Evolutionary conservation across 2,797 vertebrate species (phyloP).

Genomic region (Spinibarbus caldwelli): DNA sequence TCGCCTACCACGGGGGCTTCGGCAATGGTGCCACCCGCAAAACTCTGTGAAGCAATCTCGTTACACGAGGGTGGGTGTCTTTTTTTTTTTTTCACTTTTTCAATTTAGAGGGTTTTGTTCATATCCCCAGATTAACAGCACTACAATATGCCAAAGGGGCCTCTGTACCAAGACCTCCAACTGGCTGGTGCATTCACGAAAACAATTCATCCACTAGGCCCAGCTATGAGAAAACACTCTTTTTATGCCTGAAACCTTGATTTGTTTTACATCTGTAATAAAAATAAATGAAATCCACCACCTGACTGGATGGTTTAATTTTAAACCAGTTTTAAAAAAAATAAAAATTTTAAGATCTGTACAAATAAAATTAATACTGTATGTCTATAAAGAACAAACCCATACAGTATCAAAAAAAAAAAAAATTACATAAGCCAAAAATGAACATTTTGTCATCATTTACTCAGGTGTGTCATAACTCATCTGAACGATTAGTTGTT

Average conservation of each 20-base stretch:
- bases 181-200: slow-evolving; percentile 7
- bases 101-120: slow-evolving; percentile 44
- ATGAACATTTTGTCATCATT: neutral
- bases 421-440: neutral
- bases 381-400: neutral
- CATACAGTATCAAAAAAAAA: neutral
- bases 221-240: slow-evolving; percentile 13
- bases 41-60: slow-evolving; percentile 64
- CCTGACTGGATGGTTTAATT: neutral
- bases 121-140: slow-evolving; percentile 45
- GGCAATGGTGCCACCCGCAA: slow-evolving; percentile 69
- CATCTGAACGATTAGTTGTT: neutral
- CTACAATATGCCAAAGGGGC: slow-evolving; percentile 41
- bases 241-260: neutral
- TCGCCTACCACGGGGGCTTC: slow-evolving; percentile 63
- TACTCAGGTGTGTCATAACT: neutral
- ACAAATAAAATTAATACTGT: neutral
- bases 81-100: slow-evolving; percentile 44
- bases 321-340: neutral
- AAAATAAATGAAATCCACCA: neutral
- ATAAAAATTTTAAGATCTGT: neutral
- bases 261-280: neutral
- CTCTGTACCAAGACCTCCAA: slow-evolving; percentile 36
- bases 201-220: neutral
- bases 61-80: slow-evolving; percentile 63